Percentiles rank a stretch among this genome's conserved stretches.
These are phyloP conservation scores for Nomada fabriciana DNA, from an alignment of 2,888 invertebrate species.

Conservation along the genomic window DNA sequence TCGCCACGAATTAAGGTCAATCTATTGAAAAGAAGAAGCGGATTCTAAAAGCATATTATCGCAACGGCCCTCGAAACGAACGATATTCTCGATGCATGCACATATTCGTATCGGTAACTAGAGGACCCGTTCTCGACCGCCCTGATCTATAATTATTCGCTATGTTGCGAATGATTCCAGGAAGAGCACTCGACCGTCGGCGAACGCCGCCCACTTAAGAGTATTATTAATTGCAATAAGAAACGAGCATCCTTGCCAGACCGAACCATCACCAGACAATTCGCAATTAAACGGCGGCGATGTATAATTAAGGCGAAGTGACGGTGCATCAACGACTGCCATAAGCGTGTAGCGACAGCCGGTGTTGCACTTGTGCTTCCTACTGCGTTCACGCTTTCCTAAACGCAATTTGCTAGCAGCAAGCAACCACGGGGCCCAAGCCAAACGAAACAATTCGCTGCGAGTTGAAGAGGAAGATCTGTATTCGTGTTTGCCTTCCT, in stretches of 20 bases:
- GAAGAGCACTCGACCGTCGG: constrained; percentile 20
- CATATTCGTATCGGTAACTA: too few relatives aligned
- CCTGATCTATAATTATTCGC: constrained; percentile 54
- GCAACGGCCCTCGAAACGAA: not conserved
- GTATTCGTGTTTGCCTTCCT: constrained; percentile 13
- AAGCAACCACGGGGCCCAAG: constrained; percentile 25
- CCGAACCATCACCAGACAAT: constrained; percentile 65
- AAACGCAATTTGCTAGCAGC: constrained; percentile 54
- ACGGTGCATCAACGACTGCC: constrained; percentile 56
- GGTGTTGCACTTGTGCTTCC: constrained; percentile 46
- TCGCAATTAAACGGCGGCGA: constrained; percentile 60
- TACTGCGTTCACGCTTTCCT: constrained; percentile 49
- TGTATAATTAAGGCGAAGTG: constrained; percentile 66
- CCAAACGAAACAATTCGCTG: constrained; percentile 7
- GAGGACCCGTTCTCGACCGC: not conserved
- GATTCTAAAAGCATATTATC: not conserved
- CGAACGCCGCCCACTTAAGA: constrained; percentile 42
- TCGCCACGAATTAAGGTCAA: constrained; percentile 66
- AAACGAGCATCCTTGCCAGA: constrained; percentile 47
- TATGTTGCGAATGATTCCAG: constrained; percentile 42
- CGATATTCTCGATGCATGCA: not conserved
- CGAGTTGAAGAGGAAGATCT: constrained; percentile 10
- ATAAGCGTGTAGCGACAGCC: constrained; percentile 41
- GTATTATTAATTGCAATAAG: constrained; percentile 64
- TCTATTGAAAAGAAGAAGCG: constrained; percentile 30